Base-by-base conservation (phyloP, 2,113 vertebrate species). In the Lagopus muta region DNA sequence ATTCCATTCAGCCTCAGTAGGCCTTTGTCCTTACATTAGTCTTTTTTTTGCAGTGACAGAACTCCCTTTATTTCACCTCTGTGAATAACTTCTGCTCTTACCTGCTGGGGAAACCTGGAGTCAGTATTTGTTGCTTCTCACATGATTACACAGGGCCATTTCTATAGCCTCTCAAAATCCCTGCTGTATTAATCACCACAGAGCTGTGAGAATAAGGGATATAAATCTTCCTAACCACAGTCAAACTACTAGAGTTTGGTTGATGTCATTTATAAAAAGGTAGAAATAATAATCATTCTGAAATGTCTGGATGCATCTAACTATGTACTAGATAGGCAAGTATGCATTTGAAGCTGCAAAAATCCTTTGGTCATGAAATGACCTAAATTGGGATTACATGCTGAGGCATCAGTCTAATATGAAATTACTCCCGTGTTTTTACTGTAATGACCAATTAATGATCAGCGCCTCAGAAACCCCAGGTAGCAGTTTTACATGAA, bases 391-490 rank as follows among this genome's bases (percentile, higher is more conserved):
- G 66, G 43, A 79, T 72, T 73, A 61, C 65, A 54, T 70, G 86
- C 91, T 90, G 90, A 95, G 90, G 73, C 93, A 94, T 28, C 82
- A 21, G 36, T 69, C 58, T 84, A 90, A 86, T 19, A 81, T 58
- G 90, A 82, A 93, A 95, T 95, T 78, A 42, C 86, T 69, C 82
- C 70, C 17, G 6, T 90, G 88, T 58, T 90, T 95, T 91, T 82
- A 83, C 45, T 81, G 88, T 95, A 95, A 96, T 91, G 92, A 52
- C 81, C 94, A 95, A 93, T 94, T 95, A 94, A 84, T 77, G 34
- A 86, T 32, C 91, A 93, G 88, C 93, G 93, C 88, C 86, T 95
- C 92, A 69, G 93, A 93, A 96, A 92, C 88, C 85, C 93, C 90
- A 88, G 73, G 69, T 86, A 80, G 82, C 67, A 80, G 80, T 34